Percentiles rank a stretch among this genome's conserved stretches.
Conservation (phyloP, 2,113 vertebrate species). For the Saccopteryx bilineata region DNA sequence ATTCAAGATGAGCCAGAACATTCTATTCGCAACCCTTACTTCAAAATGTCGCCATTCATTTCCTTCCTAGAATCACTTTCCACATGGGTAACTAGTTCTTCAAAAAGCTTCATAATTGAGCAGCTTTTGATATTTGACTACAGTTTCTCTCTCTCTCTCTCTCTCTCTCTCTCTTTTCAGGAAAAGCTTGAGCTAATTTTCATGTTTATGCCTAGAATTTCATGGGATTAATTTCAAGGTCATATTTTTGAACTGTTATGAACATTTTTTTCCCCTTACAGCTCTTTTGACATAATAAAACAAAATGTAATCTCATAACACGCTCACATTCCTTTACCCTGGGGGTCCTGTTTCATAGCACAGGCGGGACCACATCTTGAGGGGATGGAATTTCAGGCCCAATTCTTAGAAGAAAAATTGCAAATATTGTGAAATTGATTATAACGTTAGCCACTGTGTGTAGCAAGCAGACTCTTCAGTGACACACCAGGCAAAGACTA, state of each 20-base stretch:
- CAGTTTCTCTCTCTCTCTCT: too few relatives aligned
- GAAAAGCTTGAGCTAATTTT: constrained; percentile 79
- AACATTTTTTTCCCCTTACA: constrained; percentile 87
- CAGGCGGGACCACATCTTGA: constrained; percentile 84
- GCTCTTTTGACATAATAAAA: constrained; percentile 88
- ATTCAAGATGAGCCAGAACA: background rate
- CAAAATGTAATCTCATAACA: constrained; percentile 88
- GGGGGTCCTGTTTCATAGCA: constrained; percentile 87
- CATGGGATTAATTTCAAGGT: constrained; percentile 88
- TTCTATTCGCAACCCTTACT: background rate
- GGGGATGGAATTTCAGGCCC: constrained; percentile 80
- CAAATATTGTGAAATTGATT: constrained; percentile 79
- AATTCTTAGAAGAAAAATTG: constrained; percentile 65
- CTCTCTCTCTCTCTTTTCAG: background rate
- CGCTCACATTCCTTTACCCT: constrained; percentile 85
- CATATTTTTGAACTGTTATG: constrained; percentile 88
- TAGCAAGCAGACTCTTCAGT: background rate
- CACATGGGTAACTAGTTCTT: background rate
- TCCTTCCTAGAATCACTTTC: background rate
- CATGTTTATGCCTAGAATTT: constrained; percentile 88
- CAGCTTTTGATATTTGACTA: constrained; percentile 58
- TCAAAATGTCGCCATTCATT: constrained; percentile 21
- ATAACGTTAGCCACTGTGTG: constrained; percentile 67
- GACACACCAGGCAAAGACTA: background rate
- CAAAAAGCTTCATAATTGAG: constrained; percentile 47